Percentiles rank a stretch among this genome's conserved stretches.
These are phyloP conservation scores for Drosophila stalkeri DNA, from an alignment of 2,888 invertebrate species.

Conservation along the genomic window DNA sequence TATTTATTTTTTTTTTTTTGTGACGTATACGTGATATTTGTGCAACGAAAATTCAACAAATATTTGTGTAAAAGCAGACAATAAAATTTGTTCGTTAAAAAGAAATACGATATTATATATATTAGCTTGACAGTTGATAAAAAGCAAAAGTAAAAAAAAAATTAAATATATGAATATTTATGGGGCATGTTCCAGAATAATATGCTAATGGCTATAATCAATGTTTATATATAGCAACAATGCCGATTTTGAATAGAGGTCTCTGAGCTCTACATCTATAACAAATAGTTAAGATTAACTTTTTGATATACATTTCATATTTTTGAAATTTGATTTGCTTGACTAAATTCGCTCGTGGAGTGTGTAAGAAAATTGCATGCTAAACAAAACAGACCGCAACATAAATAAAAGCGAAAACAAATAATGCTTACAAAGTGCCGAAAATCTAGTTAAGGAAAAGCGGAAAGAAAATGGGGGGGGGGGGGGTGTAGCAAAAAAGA, in stretches of 20 bases:
- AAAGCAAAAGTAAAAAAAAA: background rate
- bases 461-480: conserved; percentile 16
- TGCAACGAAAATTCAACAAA: conserved; percentile 13
- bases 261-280: no score
- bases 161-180: conserved; percentile 1
- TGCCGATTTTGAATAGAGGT: background rate
- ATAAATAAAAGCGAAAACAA: conserved; percentile 79
- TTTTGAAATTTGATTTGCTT: conserved; percentile 11
- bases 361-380: conserved; percentile 63
- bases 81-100: conserved; percentile 12
- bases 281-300: background rate
- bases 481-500: background rate
- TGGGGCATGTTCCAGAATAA: background rate
- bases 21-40: conserved; percentile 56
- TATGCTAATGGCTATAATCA: background rate
- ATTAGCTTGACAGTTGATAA: background rate
- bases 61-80: conserved; percentile 18
- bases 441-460: conserved; percentile 60
- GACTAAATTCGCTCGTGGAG: background rate
- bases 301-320: background rate
- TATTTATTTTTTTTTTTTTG: background rate
- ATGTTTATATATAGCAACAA: conserved; percentile 1
- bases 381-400: conserved; percentile 73
- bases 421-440: conserved; percentile 77
- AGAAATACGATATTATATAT: conserved; percentile 6